Base-by-base conservation (phyloP, 2,797 vertebrate species). In the Moxostoma hubbsi region DNA sequence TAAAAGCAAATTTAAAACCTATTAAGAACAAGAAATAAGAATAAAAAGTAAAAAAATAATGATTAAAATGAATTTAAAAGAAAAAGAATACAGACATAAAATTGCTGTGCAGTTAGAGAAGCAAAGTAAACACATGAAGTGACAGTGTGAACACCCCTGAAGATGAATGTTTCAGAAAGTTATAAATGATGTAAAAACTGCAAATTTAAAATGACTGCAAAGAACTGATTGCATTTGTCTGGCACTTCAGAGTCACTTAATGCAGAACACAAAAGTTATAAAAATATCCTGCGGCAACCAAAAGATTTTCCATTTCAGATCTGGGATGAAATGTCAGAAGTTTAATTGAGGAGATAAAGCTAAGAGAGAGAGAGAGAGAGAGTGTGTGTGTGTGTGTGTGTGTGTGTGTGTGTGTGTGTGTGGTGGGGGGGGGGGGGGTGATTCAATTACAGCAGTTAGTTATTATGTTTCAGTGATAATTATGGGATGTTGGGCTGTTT, bases 401-500 rank as follows among this genome's bases (percentile, higher is more conserved):
- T n/a, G n/a, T n/a, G n/a, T n/a, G n/a, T n/a, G n/a, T n/a, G n/a
- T n/a, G n/a, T n/a, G n/a, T n/a, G n/a, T n/a, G n/a, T n/a, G n/a
- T n/a, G n/a, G n/a, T n/a, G n/a, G n/a, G n/a, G 18, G 18, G 18
- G 18, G 18, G 18, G 18, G 18, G 18, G 18, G 18, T 1, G 77
- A 77, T 18, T 18, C 36, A 54, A 82, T 77, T 78, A 72, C 59
- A 71, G 53, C 58, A 67, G 50, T 62, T 24, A 67, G 69, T 62
- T 85, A 78, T 80, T 12, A 74, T 67, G 65, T 74, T 13, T 54
- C 45, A 63, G 65, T 70, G 71, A 65, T 82, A 77, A 79, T 88
- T 86, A 84, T 77, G 84, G 85, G 84, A 80, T 86, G 85, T 74
- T 82, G 87, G 83, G n/a, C 64, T 61, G 71, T 50, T 81, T 78